Evolutionary conservation across 2,113 vertebrate genomes (phyloP).

Genomic region (Fulica atra): DNA sequence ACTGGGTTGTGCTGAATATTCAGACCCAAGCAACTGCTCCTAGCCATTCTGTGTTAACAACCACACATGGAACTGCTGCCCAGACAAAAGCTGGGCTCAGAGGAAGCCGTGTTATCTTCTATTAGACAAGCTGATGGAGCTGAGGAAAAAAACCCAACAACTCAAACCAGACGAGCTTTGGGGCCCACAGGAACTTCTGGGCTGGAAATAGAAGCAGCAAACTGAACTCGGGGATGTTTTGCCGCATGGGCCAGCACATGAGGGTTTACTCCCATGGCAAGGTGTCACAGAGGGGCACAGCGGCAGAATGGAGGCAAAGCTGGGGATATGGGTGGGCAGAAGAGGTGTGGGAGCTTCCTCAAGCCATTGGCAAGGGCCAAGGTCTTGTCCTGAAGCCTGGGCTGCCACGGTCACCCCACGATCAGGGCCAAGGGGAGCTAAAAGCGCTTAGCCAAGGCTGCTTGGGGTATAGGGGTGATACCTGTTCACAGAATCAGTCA

Average conservation of each 20-base stretch:
- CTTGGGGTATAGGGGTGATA: background rate
- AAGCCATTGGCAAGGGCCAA: background rate
- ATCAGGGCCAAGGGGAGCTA: rapidly evolving
- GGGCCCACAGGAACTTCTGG: background rate
- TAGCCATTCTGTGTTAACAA: background rate
- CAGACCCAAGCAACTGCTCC: background rate
- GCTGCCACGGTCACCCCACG: rapidly evolving
- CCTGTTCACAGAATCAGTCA: background rate
- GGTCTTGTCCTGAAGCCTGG: background rate
- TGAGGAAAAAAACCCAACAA: too few relatives aligned
- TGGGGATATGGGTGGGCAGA: too few relatives aligned
- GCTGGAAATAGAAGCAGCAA: background rate
- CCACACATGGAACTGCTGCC: background rate
- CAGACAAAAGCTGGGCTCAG: rapidly evolving
- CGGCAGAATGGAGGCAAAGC: background rate
- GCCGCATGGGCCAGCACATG: background rate
- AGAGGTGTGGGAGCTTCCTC: background rate
- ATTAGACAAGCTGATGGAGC: background rate
- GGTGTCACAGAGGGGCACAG: rapidly evolving
- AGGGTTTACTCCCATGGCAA: rapidly evolving
- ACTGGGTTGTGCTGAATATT: background rate
- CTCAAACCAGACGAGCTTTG: background rate
- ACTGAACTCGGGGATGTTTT: background rate
- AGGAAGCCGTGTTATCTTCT: background rate
- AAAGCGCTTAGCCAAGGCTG: background rate